Evolutionary conservation across 2,113 vertebrate species (phyloP).

Genomic region (Amphiprion ocellaris): DNA sequence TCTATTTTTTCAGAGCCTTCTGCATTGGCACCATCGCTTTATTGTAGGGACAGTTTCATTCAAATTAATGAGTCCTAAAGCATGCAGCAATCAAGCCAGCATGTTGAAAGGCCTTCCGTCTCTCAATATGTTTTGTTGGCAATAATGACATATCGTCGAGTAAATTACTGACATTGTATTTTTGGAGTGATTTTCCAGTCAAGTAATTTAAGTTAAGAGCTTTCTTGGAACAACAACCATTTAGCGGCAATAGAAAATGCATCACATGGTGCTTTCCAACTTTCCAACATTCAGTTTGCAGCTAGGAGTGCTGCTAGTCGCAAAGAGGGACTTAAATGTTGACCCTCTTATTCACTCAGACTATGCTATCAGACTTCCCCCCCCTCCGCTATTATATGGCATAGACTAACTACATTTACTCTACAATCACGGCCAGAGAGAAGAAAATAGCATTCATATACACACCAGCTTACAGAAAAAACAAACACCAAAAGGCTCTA

Average conservation of each 20-base stretch:
- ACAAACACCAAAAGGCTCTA: constrained; percentile 66
- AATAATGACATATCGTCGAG: neutral
- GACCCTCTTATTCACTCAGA: neutral
- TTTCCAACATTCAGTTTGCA: constrained; percentile 5
- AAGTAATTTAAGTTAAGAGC: neutral
- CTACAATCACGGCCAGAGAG: constrained; percentile 26
- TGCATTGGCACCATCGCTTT: neutral
- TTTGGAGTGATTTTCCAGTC: neutral
- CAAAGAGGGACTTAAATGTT: neutral
- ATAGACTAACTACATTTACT: constrained; percentile 32
- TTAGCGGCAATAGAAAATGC: neutral
- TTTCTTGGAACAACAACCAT: neutral
- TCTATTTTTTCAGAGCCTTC: neutral
- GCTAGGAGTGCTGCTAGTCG: neutral
- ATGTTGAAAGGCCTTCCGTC: neutral
- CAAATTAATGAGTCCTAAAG: neutral
- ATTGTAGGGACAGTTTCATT: neutral
- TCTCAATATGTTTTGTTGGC: neutral
- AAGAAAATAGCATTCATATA: constrained; percentile 29
- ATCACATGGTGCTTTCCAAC: neutral
- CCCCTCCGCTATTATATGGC: constrained; percentile 7
- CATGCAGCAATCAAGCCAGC: neutral
- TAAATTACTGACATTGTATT: neutral
- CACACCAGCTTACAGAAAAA: constrained; percentile 28
- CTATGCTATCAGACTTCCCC: constrained; percentile 5